A percentile compares a stretch with the other conserved stretches of the same genome.
These are phyloP conservation scores for Reinhardtius hippoglossoides DNA, from an alignment of 2,113 vertebrate species.

Conservation along the genomic window DNA sequence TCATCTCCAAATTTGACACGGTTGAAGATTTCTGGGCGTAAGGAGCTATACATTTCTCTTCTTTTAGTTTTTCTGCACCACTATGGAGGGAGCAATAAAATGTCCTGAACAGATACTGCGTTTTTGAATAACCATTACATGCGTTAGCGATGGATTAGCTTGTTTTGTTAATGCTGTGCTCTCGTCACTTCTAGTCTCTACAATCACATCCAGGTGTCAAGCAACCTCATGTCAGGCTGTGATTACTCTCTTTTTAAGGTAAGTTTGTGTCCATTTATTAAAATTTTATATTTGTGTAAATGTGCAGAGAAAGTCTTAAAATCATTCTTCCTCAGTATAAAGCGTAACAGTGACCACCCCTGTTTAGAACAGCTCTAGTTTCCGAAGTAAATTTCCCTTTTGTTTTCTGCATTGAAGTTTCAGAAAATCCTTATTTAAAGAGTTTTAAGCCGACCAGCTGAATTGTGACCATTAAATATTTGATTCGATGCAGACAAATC, in stretches of 20 bases:
- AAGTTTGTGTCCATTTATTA: constrained; percentile 34
- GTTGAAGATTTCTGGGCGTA: constrained; percentile 99
- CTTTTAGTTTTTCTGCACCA: neutral
- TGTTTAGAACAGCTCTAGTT: no score
- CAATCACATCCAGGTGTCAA: constrained; percentile 99
- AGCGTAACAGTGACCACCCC: no score
- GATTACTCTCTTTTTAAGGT: constrained; percentile 99
- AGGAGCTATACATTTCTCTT: constrained; percentile 75
- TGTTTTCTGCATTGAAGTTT: no score
- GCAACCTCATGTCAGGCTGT: constrained; percentile 98
- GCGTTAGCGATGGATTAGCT: neutral
- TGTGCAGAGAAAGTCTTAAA: neutral
- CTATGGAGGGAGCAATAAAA: constrained; percentile 12
- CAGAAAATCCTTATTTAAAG: no score
- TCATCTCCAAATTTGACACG: constrained; percentile 98
- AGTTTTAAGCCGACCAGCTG: no score
- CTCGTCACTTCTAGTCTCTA: constrained; percentile 87
- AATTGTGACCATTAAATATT: no score
- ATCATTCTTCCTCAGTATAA: no score
- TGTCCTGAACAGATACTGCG: neutral
- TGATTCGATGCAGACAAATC: no score
- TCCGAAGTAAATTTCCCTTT: no score
- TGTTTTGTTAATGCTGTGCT: constrained; percentile 2
- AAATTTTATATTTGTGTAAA: neutral
- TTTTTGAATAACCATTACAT: constrained; percentile 1